These are phyloP conservation scores for Isaurus tuberculatus DNA, from an alignment of 92 coral and sea anemone species.

Conservation along the genomic window DNA sequence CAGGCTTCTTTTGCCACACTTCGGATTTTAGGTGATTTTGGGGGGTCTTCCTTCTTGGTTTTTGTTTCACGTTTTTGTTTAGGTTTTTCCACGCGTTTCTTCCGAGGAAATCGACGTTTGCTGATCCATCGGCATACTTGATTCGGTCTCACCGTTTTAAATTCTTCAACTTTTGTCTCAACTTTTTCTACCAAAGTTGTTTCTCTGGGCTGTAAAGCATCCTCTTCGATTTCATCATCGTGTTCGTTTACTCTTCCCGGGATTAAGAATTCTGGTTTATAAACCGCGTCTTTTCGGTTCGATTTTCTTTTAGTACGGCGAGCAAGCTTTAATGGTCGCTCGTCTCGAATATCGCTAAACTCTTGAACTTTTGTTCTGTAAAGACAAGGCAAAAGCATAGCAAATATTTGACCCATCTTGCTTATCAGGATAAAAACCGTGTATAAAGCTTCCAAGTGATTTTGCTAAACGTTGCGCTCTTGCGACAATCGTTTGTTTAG, in stretches of 20 bases:
- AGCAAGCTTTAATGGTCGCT: neutral
- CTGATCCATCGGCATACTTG: neutral
- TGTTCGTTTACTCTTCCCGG: neutral
- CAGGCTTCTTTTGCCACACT: conserved; percentile 1
- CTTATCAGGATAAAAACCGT: too few species aligned
- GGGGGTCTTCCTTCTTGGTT: neutral
- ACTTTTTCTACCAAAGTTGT: conserved; percentile 6
- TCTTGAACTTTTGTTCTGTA: neutral
- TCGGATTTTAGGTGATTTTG: neutral
- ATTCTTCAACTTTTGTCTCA: neutral
- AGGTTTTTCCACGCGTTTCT: neutral
- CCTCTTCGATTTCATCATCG: neutral
- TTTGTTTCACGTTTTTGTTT: neutral
- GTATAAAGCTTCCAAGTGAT: too few species aligned
- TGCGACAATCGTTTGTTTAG: too few species aligned
- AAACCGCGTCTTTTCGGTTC: conserved; percentile 11
- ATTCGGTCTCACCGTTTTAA: neutral
- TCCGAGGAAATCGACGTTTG: neutral
- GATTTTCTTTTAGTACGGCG: conserved; percentile 15
- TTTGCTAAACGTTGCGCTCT: too few species aligned
- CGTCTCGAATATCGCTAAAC: conserved; percentile 3
- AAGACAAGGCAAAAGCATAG: neutral
- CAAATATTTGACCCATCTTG: too few species aligned
- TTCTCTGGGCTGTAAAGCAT: neutral
- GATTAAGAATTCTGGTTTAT: neutral